Evolutionary conservation across 2,113 vertebrate genomes (phyloP).

Genomic region (Scolopax mira): DNA sequence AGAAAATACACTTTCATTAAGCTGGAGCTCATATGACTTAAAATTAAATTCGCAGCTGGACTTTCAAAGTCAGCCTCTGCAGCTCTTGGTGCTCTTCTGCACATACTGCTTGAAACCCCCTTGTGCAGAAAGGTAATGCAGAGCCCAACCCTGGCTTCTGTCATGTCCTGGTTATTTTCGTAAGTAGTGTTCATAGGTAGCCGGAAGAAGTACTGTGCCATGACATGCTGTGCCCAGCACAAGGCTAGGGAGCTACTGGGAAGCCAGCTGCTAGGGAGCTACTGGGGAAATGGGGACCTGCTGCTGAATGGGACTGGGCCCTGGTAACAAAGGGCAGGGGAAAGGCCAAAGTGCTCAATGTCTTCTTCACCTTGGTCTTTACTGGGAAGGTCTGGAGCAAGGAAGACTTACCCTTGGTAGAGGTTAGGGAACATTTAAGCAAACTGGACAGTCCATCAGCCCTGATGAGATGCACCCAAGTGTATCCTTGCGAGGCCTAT

Average conservation of each 20-base stretch:
- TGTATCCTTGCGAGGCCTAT: fast-evolving
- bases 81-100: neutral
- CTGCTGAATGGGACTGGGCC: neutral
- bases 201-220: neutral
- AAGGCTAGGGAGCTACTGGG: neutral
- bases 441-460: neutral
- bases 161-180: neutral
- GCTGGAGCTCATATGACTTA: neutral
- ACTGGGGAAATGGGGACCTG: neutral
- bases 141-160: neutral
- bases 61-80: conserved; percentile 10
- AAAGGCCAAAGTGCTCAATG: neutral
- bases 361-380: neutral
- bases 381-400: neutral
- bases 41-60: conserved; percentile 23
- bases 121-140: neutral
- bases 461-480: neutral
- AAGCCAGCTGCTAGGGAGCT: neutral
- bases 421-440: neutral
- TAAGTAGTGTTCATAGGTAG: neutral
- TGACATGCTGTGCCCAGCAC: fast-evolving
- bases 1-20: conserved; percentile 27
- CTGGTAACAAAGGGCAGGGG: neutral
- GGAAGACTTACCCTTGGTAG: neutral
- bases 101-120: neutral